A percentile compares a stretch with the other conserved stretches of the same genome.
Evolutionary conservation across 2,113 vertebrate genomes (phyloP).

Genomic region (Hippopotamus amphibius): DNA sequence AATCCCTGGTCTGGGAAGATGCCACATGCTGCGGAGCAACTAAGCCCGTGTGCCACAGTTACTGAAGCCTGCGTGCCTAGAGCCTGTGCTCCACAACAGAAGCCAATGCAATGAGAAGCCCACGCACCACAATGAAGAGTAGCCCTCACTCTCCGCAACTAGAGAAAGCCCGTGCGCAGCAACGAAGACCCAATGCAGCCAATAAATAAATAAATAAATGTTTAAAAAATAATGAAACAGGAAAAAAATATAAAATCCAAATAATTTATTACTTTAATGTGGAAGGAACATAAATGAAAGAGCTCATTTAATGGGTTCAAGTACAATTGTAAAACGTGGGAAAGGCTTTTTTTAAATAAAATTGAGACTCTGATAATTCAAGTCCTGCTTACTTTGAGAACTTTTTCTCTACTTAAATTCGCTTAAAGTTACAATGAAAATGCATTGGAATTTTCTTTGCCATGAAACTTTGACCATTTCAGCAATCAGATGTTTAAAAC

Average conservation of each 20-base stretch:
- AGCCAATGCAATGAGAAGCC: too few species aligned
- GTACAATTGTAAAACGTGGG: background rate
- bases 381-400: background rate
- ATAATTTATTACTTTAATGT: conserved; percentile 35
- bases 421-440: conserved; percentile 34
- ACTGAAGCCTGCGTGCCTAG: too few species aligned
- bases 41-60: too few species aligned
- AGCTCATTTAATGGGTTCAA: background rate
- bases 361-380: conserved; percentile 11
- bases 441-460: background rate
- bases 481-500: background rate
- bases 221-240: conserved; percentile 29
- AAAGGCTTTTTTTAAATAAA: conserved; percentile 37
- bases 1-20: too few species aligned
- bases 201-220: too few species aligned
- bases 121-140: too few species aligned
- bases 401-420: background rate
- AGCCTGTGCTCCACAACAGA: too few species aligned
- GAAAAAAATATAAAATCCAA: conserved; percentile 25
- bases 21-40: too few species aligned
- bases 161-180: too few species aligned
- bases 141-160: too few species aligned
- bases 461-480: background rate
- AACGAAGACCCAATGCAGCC: too few species aligned
- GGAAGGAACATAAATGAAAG: conserved; percentile 19